Evolutionary conservation across 2,113 vertebrate genomes (phyloP).

Genomic region (Sphyrna mokarran): DNA sequence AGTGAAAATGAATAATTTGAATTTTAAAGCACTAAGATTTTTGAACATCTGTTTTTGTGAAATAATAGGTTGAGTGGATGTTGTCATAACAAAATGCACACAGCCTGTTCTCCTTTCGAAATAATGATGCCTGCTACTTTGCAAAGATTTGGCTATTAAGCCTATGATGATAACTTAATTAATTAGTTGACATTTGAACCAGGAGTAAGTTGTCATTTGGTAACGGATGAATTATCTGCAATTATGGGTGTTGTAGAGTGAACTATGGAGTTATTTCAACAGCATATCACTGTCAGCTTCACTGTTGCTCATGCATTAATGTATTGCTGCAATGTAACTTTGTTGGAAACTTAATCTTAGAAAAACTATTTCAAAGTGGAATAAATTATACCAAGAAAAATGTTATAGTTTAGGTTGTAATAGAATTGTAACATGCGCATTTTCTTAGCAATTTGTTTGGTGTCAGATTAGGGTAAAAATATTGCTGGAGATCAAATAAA

Average conservation of each 20-base stretch:
- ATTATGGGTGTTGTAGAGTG: not conserved
- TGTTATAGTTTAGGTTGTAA: not conserved
- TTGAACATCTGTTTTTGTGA: not conserved
- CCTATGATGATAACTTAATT: not conserved
- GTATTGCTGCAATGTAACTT: not conserved
- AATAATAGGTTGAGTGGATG: not conserved
- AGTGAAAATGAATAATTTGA: not conserved
- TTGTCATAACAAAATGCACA: not conserved
- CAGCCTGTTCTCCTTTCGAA: not conserved
- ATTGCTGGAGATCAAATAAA: not conserved
- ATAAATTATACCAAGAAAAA: not conserved
- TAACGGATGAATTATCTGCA: constrained; percentile 13
- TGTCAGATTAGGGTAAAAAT: not conserved
- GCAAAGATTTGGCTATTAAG: not conserved
- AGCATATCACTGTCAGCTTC: constrained; percentile 7
- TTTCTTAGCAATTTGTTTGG: not conserved
- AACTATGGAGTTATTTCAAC: not conserved
- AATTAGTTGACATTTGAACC: constrained; percentile 32
- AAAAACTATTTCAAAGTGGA: not conserved
- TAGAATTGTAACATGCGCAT: not conserved
- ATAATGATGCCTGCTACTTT: not conserved
- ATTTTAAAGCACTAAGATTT: not conserved
- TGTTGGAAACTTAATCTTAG: not conserved
- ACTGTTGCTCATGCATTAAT: not conserved
- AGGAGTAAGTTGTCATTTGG: constrained; percentile 25